Percentiles rank a stretch among this genome's conserved stretches.
phyloP scores from a whole-genome alignment of 2,888 invertebrate genomes.

The Tenthredo notha region DNA sequence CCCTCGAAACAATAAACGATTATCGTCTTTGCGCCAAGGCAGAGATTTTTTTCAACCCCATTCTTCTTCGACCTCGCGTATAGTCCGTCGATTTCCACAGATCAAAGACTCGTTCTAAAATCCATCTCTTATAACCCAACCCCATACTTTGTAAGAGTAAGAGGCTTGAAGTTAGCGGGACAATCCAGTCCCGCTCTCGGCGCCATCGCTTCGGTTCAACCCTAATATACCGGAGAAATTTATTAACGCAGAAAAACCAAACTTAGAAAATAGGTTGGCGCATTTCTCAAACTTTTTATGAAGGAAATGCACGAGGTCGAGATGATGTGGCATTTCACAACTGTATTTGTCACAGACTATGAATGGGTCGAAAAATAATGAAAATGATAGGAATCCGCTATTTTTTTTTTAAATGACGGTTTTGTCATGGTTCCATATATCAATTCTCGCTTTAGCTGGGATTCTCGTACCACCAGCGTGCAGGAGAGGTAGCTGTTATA shows the following conservation, averaged over 20 bases:
- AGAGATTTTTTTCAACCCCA: slow-evolving; percentile 30
- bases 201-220: slow-evolving; percentile 9
- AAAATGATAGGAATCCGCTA: background rate
- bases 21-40: slow-evolving; percentile 3
- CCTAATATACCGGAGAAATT: slow-evolving; percentile 29
- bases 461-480: background rate
- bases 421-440: background rate
- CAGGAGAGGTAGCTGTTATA: slow-evolving; percentile 1
- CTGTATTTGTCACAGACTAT: background rate
- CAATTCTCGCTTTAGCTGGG: background rate
- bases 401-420: background rate
- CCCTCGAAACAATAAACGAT: slow-evolving; percentile 42
- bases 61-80: background rate
- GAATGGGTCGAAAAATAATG: slow-evolving; percentile 14
- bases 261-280: background rate
- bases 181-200: slow-evolving; percentile 6
- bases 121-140: slow-evolving; percentile 23
- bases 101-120: slow-evolving; percentile 48
- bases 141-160: background rate
- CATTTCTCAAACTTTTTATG: background rate
- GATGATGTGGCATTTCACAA: slow-evolving; percentile 11
- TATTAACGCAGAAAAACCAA: slow-evolving; percentile 7
- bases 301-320: slow-evolving; percentile 13
- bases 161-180: slow-evolving; percentile 25
- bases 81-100: slow-evolving; percentile 30